Evolutionary conservation across 2,888 invertebrate species (phyloP).

Genomic region (Sesia bembeciformis): DNA sequence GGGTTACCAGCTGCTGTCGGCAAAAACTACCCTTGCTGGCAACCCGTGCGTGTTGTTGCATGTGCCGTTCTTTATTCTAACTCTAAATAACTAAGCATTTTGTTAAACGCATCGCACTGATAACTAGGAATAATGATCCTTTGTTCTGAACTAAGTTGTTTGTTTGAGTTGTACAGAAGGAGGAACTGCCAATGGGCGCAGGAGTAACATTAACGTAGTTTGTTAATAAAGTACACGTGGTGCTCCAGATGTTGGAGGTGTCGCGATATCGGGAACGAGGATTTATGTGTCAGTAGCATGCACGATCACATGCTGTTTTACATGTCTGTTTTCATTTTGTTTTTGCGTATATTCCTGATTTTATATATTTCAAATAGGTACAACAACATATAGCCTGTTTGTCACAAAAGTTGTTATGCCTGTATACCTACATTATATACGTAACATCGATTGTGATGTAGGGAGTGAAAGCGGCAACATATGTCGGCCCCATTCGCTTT

Average conservation of each 20-base stretch:
- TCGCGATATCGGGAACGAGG: not conserved
- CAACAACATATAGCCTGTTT: no score
- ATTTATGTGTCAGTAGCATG: not conserved
- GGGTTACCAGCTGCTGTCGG: slow-evolving; percentile 69
- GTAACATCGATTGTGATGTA: slow-evolving; percentile 55
- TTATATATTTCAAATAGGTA: not conserved
- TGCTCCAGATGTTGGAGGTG: no score
- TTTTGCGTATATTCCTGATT: not conserved
- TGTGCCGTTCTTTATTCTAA: slow-evolving; percentile 25
- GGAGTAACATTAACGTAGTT: no score
- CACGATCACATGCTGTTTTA: not conserved
- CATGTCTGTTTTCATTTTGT: not conserved
- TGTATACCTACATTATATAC: slow-evolving; percentile 9
- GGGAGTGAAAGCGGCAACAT: slow-evolving; percentile 67
- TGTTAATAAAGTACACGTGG: no score
- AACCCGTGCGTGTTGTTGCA: slow-evolving; percentile 31
- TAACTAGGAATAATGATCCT: no score
- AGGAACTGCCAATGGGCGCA: no score
- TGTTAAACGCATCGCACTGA: no score
- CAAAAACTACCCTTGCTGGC: slow-evolving; percentile 62
- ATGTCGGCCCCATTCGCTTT: slow-evolving; percentile 66
- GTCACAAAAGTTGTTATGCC: no score
- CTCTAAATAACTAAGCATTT: slow-evolving; percentile 1
- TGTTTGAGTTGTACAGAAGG: no score
- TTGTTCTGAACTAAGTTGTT: no score